These are phyloP conservation scores for Drosophila obscura DNA, from an alignment of 1,140 invertebrate species.

Conservation along the genomic window DNA sequence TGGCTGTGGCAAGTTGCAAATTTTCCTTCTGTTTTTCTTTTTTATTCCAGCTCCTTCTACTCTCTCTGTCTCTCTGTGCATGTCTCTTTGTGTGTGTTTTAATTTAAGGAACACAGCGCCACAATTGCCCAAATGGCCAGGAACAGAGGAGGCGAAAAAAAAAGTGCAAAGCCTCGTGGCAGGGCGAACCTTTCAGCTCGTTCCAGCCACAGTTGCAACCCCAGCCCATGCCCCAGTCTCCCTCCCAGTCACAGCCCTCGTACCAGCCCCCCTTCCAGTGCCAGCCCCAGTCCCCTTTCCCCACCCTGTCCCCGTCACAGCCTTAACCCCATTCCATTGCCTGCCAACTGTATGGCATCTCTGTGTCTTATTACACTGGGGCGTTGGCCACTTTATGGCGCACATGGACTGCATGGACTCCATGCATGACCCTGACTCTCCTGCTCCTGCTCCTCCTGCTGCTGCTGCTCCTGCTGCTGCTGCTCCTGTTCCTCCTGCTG, in stretches of 20 bases:
- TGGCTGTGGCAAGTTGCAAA: constrained; percentile 53
- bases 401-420: neutral
- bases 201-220: too few relatives aligned
- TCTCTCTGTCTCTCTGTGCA: neutral
- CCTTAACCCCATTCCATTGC: neutral
- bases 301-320: neutral
- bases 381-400: constrained; percentile 57
- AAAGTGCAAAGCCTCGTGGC: constrained; percentile 39
- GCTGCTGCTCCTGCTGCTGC: neutral
- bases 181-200: constrained; percentile 21
- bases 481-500: neutral
- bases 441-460: neutral
- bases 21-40: constrained; percentile 35
- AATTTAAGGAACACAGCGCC: constrained; percentile 69
- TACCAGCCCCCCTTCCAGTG: too few relatives aligned
- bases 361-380: constrained; percentile 64
- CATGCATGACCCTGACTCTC: neutral
- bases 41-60: neutral
- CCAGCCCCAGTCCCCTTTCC: neutral
- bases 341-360: constrained; percentile 4
- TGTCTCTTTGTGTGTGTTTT: constrained; percentile 52
- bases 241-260: too few relatives aligned
- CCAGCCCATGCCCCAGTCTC: too few relatives aligned
- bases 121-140: constrained; percentile 53
- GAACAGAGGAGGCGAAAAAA: neutral